Evolutionary conservation across 1,140 invertebrate species (phyloP), one percentile per base, ranked within the genome.

Genomic region (Papilio dardanus): DNA sequence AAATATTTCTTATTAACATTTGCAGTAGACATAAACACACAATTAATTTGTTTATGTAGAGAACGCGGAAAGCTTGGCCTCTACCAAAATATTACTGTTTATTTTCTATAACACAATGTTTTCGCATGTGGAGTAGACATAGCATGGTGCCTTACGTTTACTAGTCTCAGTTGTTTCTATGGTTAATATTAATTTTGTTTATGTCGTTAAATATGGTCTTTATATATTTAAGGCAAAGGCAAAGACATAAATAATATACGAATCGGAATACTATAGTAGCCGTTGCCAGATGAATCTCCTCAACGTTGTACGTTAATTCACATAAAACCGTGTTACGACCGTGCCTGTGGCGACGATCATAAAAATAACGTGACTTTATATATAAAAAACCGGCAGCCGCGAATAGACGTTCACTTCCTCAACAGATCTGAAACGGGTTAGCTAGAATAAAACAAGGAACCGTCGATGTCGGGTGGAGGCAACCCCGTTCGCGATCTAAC

Each of bases 11-110:
- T 0, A n/a, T 19, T 19, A 46, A 7, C 42, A 46, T 46, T 46
- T n/a, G 42, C 19, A 46, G 42, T 46, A 46, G 42, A 46, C 42
- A 46, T 46, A 46, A 46, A 46, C 66, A 35, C 8, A 54, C 21
- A 54, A 46, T 46, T 46, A 19, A 46, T 46, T 54, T 86, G 81
- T 86, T 86, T 83, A 86, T 84, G 78, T 54, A 54, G 50, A 24
- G 50, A 54, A 28, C 50, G 21, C 50, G 50, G 50, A 7, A 54
- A 4, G 50, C 21, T 54, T 86, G 87, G 87, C 88, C 86, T 87
- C 84, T 86, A 89, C 89, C 86, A 88, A 90, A 92, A 90, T 90
- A 90, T 92, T 90, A 90, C 90, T 89, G 90, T 83, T 90, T 91
- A 92, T 92, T 92, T 92, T 91, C 88, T 91, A 90, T 90, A 92